Base-by-base conservation (phyloP, 1,140 invertebrate genomes). In the Antheraea pernyi region DNA sequence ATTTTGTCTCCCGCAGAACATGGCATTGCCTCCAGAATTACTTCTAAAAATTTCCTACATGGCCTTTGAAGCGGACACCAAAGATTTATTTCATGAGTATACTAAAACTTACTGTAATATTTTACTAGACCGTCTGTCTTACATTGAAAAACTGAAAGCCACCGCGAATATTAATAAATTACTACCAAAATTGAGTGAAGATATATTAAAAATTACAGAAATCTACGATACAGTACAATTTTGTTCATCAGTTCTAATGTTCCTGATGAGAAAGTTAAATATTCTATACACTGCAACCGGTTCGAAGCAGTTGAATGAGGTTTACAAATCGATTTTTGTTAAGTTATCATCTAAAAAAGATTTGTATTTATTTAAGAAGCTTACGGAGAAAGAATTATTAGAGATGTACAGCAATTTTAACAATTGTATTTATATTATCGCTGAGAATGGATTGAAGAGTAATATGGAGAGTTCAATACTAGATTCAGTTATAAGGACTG, bases 11-110 rank as follows among this genome's bases (percentile, higher is more conserved):
- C 39, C 39, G 39, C 82, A 90, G 88, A 81, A 70, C 19, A 59
- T 77, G 13, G 59, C 65, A 10, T 19, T 77, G 69, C 80, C 79
- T 9, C 83, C 89, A 19, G 84, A 88, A 59, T 69, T 90, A 7
- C 69, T 91, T 0, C 65, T 91, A 0, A 90, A 90, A 70, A 63
- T 91, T n/a, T 91, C 88, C 0, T 84, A 77, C 63, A 86, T 91
- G 86, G 79, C 86, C 3, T 89, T 91, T 59, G 86, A 91, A 69
- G 72, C 71, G 16, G 81, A 84, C 0, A 36, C 72, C 3, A 67
- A 78, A 36, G 53, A 71, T 11, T 67, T 88, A 2, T 70, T 86
- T 6, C 74, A 68, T 6, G 82, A 89, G n/a, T 84, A 91, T 61
- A 70, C 18, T 60, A 88, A 89, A 69, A 89, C 85, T 0, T 91